Base-by-base conservation (phyloP, 2,113 vertebrate genomes). In the Oryzias javanicus region DNA sequence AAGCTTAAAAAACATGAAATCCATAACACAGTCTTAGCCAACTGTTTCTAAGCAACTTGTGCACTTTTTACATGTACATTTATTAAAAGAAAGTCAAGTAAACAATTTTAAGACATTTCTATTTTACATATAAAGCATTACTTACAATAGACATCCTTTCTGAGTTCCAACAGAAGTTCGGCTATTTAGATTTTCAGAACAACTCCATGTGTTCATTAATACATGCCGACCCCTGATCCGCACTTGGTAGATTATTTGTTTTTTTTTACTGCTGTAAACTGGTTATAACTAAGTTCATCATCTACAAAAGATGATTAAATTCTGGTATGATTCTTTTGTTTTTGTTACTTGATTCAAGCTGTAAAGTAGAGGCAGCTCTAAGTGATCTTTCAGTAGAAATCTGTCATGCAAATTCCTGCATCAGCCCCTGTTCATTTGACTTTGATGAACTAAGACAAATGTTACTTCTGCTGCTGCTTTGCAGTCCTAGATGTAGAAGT, bases 401-500 rank as follows among this genome's bases (percentile, higher is more conserved):
- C 1, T 3, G 16, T 71, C 45, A 18, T 35, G 24, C 14, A 8
- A 25, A 3, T 48, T 18, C 20, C 40, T 14, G 14, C 40, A 41
- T 46, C 6, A 3, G 20, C 18, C 18, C 24, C 13, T 18, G 18
- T 67, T 46, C 17, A n/a, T n/a, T 40, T 47, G 42, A 60, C 29
- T 49, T 35, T 42, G 25, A 42, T 29, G 24, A 76, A 24, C n/a
- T 45, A 13, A 16, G 29, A 27, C 40, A 45, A 17, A 41, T 42
- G 49, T 40, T 62, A 54, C 20, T 45, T 60, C 15, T n/a, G 51
- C 8, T 55, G 53, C 44, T 20, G 20, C 18, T 14, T 19, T 1
- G 2, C 15, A 3, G 17, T 10, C 5, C 88, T 74, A 93, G 53
- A 93, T 93, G 71, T 78, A 93, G 80, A 93, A 93, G 82, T 89